Conservation (phyloP, 2,113 vertebrate genomes). For the Phyllostomus hastatus region DNA sequence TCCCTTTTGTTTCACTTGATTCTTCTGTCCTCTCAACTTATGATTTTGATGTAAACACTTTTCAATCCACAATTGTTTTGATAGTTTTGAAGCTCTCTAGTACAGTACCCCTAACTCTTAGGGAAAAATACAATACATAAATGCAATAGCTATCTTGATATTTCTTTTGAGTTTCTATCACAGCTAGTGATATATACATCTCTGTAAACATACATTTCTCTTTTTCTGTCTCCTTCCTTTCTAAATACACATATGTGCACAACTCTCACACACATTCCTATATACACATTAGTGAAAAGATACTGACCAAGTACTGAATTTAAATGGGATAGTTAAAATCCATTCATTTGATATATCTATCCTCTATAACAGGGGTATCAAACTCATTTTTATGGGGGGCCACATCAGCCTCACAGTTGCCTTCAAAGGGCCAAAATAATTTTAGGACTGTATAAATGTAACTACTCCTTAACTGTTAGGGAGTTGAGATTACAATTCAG, state of each 20-base stretch:
- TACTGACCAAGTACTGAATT: background rate
- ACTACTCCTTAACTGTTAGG: no score
- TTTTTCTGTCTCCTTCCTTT: background rate
- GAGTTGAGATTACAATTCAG: no score
- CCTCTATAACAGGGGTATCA: background rate
- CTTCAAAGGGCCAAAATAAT: no score
- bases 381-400: no score
- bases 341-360: background rate
- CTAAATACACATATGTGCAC: background rate
- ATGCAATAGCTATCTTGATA: background rate
- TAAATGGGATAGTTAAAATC: constrained; percentile 18
- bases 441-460: no score
- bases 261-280: background rate
- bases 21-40: constrained; percentile 6
- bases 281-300: background rate
- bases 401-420: no score
- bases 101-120: background rate
- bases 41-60: background rate
- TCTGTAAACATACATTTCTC: background rate
- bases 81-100: constrained; percentile 13
- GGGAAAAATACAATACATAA: background rate
- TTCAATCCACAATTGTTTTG: constrained; percentile 9
- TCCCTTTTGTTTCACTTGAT: constrained; percentile 19
- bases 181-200: background rate
- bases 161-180: background rate